Evolutionary conservation across 2,888 invertebrate species (phyloP).

Genomic region (Drosophila imparisetae): DNA sequence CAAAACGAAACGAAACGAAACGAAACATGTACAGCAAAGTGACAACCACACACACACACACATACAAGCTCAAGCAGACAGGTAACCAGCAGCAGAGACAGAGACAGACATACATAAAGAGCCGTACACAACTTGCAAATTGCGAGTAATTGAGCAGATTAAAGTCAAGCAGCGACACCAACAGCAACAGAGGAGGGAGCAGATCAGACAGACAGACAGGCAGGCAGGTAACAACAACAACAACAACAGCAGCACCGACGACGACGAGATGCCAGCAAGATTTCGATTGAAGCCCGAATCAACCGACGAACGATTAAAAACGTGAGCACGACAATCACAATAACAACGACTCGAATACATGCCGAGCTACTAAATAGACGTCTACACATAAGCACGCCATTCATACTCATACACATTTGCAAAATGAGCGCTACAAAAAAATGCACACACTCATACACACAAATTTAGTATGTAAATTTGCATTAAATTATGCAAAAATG

Average conservation of each 20-base stretch:
- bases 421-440: slow-evolving; percentile 38
- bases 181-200: slow-evolving; percentile 36
- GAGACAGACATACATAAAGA: slow-evolving; percentile 38
- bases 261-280: slow-evolving; percentile 40
- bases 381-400: slow-evolving; percentile 51
- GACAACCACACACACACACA: slow-evolving; percentile 16
- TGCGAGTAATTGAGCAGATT: slow-evolving; percentile 82
- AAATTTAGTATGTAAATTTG: slow-evolving; percentile 60
- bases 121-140: slow-evolving; percentile 75
- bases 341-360: slow-evolving; percentile 28
- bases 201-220: slow-evolving; percentile 34
- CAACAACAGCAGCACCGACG: slow-evolving; percentile 31
- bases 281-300: slow-evolving; percentile 70
- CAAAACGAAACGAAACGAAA: slow-evolving; percentile 63
- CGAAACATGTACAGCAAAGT: slow-evolving; percentile 39
- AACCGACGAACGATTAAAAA: slow-evolving; percentile 74
- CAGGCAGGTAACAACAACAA: slow-evolving; percentile 23
- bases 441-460: background rate
- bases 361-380: slow-evolving; percentile 51
- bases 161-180: slow-evolving; percentile 72
- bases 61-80: slow-evolving; percentile 22
- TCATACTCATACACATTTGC: slow-evolving; percentile 21
- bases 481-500: slow-evolving; percentile 78
- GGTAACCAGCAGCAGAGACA: slow-evolving; percentile 37
- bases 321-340: slow-evolving; percentile 73